phyloP scores from a whole-genome alignment of 2,113 vertebrate species.

The Apodemus speciosus region DNA sequence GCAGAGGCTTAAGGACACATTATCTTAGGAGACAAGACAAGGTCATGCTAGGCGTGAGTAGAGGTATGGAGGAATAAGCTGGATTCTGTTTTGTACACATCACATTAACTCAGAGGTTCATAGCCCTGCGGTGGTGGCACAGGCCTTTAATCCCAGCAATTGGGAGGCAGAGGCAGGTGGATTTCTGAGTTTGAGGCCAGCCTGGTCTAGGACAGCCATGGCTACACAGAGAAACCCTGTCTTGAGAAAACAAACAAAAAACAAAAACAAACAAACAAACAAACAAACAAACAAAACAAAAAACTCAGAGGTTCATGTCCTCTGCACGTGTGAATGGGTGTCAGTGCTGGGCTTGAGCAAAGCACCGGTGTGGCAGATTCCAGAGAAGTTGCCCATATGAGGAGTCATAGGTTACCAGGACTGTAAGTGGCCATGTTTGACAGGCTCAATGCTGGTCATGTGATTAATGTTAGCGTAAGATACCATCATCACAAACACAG shows the following conservation, averaged over 20 bases:
- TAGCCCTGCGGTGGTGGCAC: too few species aligned
- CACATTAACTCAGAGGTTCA: accelerated
- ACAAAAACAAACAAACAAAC: too few species aligned
- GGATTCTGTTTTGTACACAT: background rate
- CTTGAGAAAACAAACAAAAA: too few species aligned
- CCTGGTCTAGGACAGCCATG: too few species aligned
- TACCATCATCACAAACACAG: background rate
- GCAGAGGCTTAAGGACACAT: too few species aligned
- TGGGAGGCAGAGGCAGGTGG: too few species aligned
- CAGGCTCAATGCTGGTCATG: background rate
- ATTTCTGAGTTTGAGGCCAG: too few species aligned
- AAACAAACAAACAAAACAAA: too few species aligned
- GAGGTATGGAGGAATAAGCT: accelerated
- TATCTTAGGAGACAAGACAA: too few species aligned
- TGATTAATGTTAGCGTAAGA: background rate
- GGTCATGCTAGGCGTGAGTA: accelerated
- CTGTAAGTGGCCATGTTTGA: background rate
- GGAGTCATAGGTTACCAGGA: background rate
- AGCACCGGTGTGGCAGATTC: accelerated
- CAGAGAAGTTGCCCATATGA: accelerated
- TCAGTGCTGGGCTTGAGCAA: background rate
- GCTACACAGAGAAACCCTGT: too few species aligned
- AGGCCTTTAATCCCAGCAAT: too few species aligned
- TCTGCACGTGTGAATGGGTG: accelerated
- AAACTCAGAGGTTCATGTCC: accelerated